These are phyloP conservation scores for Listronotus oregonensis DNA, from an alignment of 1,140 invertebrate species.

Conservation along the genomic window DNA sequence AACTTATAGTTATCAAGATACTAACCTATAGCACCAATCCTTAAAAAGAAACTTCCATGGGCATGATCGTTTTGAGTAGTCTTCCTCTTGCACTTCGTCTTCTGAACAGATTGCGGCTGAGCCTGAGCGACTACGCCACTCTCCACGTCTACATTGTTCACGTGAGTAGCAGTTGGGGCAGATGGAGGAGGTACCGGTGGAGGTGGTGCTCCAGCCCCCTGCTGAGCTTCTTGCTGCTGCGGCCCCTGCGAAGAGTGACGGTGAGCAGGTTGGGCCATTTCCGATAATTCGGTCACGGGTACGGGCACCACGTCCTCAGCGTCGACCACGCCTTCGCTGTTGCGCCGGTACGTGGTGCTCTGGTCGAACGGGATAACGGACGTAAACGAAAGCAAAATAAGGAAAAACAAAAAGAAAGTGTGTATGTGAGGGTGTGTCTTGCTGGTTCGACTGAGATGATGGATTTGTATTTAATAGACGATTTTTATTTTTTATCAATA, in stretches of 20 bases:
- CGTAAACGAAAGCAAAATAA: slow-evolving; percentile 26
- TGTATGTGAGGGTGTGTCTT: neutral
- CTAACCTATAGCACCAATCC: slow-evolving; percentile 93
- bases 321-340: slow-evolving; percentile 56
- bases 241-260: slow-evolving; percentile 37
- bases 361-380: slow-evolving; percentile 42
- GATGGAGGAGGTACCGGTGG: slow-evolving; percentile 29
- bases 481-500: no score
- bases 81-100: slow-evolving; percentile 76
- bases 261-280: neutral
- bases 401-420: slow-evolving; percentile 21
- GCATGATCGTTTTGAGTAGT: slow-evolving; percentile 91
- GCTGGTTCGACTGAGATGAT: neutral
- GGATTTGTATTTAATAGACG: no score
- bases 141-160: slow-evolving; percentile 64
- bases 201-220: slow-evolving; percentile 11
- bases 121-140: slow-evolving; percentile 65
- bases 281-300: slow-evolving; percentile 50
- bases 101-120: slow-evolving; percentile 39
- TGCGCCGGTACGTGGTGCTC: slow-evolving; percentile 57
- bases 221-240: slow-evolving; percentile 44
- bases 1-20: no score
- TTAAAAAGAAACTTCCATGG: slow-evolving; percentile 94
- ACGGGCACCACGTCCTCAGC: slow-evolving; percentile 54
- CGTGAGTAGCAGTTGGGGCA: slow-evolving; percentile 60